Conservation (phyloP, 2,888 invertebrate species). For the Thereva unica region DNA sequence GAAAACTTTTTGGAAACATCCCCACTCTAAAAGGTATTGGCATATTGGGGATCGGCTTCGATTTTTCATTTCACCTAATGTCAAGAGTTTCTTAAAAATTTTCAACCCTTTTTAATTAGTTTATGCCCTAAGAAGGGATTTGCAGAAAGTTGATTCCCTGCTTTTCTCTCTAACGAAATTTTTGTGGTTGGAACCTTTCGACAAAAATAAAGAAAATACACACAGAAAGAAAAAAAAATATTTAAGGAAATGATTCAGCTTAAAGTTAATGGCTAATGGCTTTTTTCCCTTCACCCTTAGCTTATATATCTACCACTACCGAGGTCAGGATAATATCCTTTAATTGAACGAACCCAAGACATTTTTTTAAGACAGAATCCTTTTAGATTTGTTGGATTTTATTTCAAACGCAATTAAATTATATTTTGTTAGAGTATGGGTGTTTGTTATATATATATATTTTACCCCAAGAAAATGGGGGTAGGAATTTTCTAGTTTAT, state of each 20-base stretch:
- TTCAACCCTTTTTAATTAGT: slow-evolving; percentile 33
- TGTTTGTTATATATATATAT: too few species aligned
- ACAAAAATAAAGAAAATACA: background rate
- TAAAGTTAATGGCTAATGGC: slow-evolving; percentile 10
- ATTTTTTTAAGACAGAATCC: too few species aligned
- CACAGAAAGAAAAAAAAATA: too few species aligned
- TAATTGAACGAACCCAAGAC: too few species aligned
- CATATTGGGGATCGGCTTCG: slow-evolving; percentile 6
- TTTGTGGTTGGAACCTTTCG: slow-evolving; percentile 19
- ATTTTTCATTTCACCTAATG: slow-evolving; percentile 27
- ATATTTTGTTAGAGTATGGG: too few species aligned
- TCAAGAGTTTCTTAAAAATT: slow-evolving; percentile 25
- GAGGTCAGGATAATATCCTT: too few species aligned
- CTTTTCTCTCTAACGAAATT: slow-evolving; percentile 9
- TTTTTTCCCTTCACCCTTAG: background rate
- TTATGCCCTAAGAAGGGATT: slow-evolving; percentile 21
- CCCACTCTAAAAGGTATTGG: slow-evolving; percentile 8
- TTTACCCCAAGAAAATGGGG: too few species aligned
- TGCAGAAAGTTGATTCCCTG: slow-evolving; percentile 23
- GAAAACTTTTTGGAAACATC: background rate
- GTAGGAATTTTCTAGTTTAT: too few species aligned
- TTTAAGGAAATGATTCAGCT: slow-evolving; percentile 25
- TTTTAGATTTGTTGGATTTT: too few species aligned
- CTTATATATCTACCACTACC: background rate
- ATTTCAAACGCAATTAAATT: too few species aligned